Percentiles rank a stretch among this genome's conserved stretches.
phyloP scores from a whole-genome alignment of 1,140 invertebrate genomes.

The Pteromalus puparum region DNA sequence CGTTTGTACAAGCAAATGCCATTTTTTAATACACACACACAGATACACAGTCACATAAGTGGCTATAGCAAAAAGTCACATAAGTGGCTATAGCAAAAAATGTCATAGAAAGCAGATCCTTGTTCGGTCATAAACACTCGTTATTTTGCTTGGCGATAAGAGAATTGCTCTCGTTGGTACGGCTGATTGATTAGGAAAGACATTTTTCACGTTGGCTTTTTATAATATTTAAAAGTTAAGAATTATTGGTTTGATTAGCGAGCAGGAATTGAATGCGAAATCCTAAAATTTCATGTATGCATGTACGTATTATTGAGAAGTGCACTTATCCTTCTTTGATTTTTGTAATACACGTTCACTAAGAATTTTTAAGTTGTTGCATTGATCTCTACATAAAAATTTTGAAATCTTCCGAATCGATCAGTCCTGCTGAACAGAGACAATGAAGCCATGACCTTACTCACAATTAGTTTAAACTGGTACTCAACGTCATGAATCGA shows the following conservation, averaged over 20 bases:
- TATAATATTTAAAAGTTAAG: neutral
- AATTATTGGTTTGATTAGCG: neutral
- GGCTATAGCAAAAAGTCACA: too few species aligned
- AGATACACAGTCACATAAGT: too few species aligned
- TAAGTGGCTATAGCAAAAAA: too few species aligned
- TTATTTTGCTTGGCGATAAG: neutral
- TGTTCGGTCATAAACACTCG: neutral
- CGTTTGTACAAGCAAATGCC: neutral
- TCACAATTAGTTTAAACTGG: neutral
- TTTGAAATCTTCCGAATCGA: neutral
- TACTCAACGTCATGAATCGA: neutral
- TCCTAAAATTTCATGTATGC: neutral
- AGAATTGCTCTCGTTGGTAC: neutral
- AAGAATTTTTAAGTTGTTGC: neutral
- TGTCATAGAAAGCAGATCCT: neutral
- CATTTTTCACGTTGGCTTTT: neutral
- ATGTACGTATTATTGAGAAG: neutral
- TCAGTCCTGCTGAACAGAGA: neutral
- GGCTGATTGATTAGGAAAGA: conserved; percentile 3
- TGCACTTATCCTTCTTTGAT: neutral
- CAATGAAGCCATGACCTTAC: neutral
- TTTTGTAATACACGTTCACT: neutral
- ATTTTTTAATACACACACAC: neutral
- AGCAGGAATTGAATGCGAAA: neutral
- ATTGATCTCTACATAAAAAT: neutral